Evolutionary conservation across 1,140 invertebrate species (phyloP), one percentile per base, ranked within the genome.

Genomic region (Mercenaria mercenaria): DNA sequence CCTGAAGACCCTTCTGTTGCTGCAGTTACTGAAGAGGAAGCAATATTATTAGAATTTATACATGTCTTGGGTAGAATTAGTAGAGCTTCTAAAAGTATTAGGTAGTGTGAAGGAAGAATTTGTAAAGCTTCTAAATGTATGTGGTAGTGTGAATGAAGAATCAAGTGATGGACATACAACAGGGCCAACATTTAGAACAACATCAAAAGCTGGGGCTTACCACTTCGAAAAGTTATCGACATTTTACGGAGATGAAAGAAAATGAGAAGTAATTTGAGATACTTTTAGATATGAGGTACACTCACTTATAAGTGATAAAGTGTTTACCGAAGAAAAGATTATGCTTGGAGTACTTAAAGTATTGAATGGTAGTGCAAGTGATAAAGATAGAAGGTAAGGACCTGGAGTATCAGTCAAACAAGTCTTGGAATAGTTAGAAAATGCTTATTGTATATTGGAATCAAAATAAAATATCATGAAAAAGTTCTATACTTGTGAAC

Each of bases 191-290:
- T 34, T 34, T 23, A 74, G n/a, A n/a, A n/a, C n/a, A 82, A 34
- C n/a, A n/a, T n/a, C n/a, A n/a, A n/a, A 74, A 34, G 6, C 32
- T 29, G 69, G 69, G 8, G 39, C 32, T 39, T 47, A 39, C 18
- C 69, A 74, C 37, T 74, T 74, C 37, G 59, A 59, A 43, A 83
- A 83, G 26, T 61, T 83, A 15, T 67, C 59, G 0, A 83, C 29
- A 41, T 83, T 83, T 83, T 83, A 67, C 34, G 81, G 81, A 15
- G 81, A 83, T 43, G 37, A 67, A n/a, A 59, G 81, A 0, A 83
- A 83, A 43, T 59, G 81, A 43, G 81, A 83, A 37, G 34, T 69
- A 0, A 83, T 18, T 10, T 83, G 81, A 59, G 18, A 18, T 18
- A 83, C 37, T 15, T 83, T 83, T 23, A 83, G 67, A 26, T 83